Percentiles rank a stretch among this genome's conserved stretches.
phyloP scores from a whole-genome alignment of 2,888 invertebrate species.

The Molorchus minor region DNA sequence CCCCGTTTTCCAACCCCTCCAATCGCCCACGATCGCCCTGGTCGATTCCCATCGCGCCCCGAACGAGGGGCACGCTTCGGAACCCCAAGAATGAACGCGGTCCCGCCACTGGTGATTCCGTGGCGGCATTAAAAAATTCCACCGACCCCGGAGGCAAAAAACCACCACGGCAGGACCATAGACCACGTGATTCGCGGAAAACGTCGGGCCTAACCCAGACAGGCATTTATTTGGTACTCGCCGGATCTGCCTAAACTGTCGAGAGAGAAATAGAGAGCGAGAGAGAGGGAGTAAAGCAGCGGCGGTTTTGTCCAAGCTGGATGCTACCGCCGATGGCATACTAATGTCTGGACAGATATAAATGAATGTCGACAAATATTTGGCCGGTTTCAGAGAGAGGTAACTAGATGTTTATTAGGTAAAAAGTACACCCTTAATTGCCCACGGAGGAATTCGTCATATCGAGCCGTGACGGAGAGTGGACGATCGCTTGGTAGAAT shows the following conservation, averaged over 20 bases:
- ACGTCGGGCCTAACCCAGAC: constrained; percentile 50
- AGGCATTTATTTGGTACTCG: constrained; percentile 47
- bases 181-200: constrained; percentile 54
- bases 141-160: constrained; percentile 37
- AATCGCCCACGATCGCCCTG: no score
- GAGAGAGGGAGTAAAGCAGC: constrained; percentile 28
- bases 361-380: constrained; percentile 55
- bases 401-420: constrained; percentile 50
- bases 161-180: constrained; percentile 47
- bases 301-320: constrained; percentile 45
- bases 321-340: constrained; percentile 50
- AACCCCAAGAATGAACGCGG: no score
- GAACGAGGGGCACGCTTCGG: no score
- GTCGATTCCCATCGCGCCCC: no score
- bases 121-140: constrained; percentile 48
- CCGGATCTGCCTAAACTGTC: constrained; percentile 34
- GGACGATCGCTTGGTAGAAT: background rate
- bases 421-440: constrained; percentile 46
- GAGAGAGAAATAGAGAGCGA: constrained; percentile 17
- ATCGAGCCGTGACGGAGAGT: constrained; percentile 31
- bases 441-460: constrained; percentile 44
- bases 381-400: constrained; percentile 47
- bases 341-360: constrained; percentile 47
- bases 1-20: no score
- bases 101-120: no score